Conservation (phyloP, 2,797 vertebrate species). For the Acipenser oxyrinchus region DNA sequence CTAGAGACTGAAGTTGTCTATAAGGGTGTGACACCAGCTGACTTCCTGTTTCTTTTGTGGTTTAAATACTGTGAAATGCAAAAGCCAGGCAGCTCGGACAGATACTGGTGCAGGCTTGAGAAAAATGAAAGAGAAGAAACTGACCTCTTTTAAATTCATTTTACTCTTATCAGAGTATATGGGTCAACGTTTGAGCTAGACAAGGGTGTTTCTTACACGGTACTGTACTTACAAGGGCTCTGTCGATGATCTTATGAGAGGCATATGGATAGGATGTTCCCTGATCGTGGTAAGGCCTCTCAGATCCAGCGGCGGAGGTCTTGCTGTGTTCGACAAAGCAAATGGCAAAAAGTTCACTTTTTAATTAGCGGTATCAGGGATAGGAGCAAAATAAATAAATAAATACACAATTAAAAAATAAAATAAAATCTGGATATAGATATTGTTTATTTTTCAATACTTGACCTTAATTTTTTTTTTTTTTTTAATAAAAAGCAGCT, state of each 20-base stretch:
- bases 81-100: not conserved
- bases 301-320: constrained; percentile 85
- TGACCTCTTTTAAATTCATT: no score
- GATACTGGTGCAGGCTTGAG: no score
- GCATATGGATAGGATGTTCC: constrained; percentile 65
- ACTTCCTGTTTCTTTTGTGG: not conserved
- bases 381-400: no score
- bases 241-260: constrained; percentile 69
- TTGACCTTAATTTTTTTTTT: no score
- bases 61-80: not conserved
- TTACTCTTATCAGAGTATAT: no score
- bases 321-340: constrained; percentile 52
- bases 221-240: constrained; percentile 71
- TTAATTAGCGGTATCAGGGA: no score
- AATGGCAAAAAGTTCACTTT: not conserved
- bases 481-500: no score
- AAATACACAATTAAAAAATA: no score
- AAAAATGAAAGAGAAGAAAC: not conserved
- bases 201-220: constrained; percentile 1
- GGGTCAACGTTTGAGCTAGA: not conserved
- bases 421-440: no score
- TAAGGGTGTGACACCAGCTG: not conserved
- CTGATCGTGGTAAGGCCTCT: constrained; percentile 84
- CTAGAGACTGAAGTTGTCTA: no score
- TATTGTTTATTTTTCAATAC: no score